These are phyloP conservation scores for Danio rerio DNA, from an alignment of 2,113 vertebrate species.

Conservation along the genomic window GRCz12tu NC_133186.1:36124001-36124500, in stretches of 20 bases:
- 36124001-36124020: background rate
- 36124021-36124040: slow-evolving; percentile 20
- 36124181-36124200: too few species aligned
- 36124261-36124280: background rate
- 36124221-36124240: background rate
- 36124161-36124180: too few species aligned
- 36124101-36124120: slow-evolving; percentile 50
- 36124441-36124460: background rate
- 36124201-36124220: too few species aligned
- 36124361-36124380: slow-evolving; percentile 98
- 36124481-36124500: slow-evolving; percentile 81
- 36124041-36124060: slow-evolving; percentile 97
- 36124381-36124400: slow-evolving; percentile 96
- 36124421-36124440: too few species aligned
- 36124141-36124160: background rate
- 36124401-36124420: slow-evolving; percentile 90
- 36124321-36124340: slow-evolving; percentile 99
- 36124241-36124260: background rate
- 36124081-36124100: slow-evolving; percentile 99
- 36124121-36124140: background rate
- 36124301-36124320: slow-evolving; percentile 98
- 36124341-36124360: slow-evolving; percentile 98
- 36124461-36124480: background rate
- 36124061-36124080: slow-evolving; percentile 98
- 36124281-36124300: slow-evolving; percentile 91